A percentile compares a stretch with the other conserved stretches of the same genome.
These are phyloP conservation scores for Archaeoteleia sp. DNA, from an alignment of 2,888 invertebrate genomes.

Conservation along the genomic window DNA sequence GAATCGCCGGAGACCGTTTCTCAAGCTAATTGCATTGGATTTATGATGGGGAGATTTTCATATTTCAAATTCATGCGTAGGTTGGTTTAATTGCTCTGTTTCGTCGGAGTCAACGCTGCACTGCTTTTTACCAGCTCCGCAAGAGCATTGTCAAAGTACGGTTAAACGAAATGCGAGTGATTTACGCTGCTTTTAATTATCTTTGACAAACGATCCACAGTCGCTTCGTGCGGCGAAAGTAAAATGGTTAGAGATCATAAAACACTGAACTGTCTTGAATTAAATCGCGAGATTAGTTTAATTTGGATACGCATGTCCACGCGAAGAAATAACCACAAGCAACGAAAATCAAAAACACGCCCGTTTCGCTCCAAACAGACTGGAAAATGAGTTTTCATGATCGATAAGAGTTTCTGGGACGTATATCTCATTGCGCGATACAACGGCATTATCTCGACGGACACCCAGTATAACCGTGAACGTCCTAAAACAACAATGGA, in stretches of 20 bases:
- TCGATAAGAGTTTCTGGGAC: background rate
- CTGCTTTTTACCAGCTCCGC: conserved; percentile 1
- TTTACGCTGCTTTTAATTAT: conserved; percentile 12
- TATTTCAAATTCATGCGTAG: conserved; percentile 30
- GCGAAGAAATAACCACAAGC: too few relatives aligned
- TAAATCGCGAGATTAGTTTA: too few relatives aligned
- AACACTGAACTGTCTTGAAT: too few relatives aligned
- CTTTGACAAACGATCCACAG: conserved; percentile 9
- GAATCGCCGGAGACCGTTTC: conserved; percentile 30
- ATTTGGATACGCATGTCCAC: too few relatives aligned
- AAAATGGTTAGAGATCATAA: too few relatives aligned
- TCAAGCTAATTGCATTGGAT: conserved; percentile 43
- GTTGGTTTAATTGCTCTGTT: conserved; percentile 37
- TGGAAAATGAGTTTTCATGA: too few relatives aligned
- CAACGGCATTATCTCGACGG: conserved; percentile 64
- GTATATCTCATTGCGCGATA: conserved; percentile 51
- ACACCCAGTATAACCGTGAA: conserved; percentile 68
- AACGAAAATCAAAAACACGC: too few relatives aligned
- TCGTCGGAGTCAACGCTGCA: too few relatives aligned
- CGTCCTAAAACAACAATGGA: conserved; percentile 74
- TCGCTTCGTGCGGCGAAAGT: background rate
- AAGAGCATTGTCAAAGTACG: conserved; percentile 6
- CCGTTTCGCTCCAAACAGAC: too few relatives aligned
- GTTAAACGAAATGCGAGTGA: background rate
- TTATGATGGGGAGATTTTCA: conserved; percentile 38